A percentile compares a stretch with the other conserved stretches of the same genome.
These are phyloP conservation scores for Aethina tumida DNA, from an alignment of 1,140 invertebrate species.

Conservation along the genomic window DNA sequence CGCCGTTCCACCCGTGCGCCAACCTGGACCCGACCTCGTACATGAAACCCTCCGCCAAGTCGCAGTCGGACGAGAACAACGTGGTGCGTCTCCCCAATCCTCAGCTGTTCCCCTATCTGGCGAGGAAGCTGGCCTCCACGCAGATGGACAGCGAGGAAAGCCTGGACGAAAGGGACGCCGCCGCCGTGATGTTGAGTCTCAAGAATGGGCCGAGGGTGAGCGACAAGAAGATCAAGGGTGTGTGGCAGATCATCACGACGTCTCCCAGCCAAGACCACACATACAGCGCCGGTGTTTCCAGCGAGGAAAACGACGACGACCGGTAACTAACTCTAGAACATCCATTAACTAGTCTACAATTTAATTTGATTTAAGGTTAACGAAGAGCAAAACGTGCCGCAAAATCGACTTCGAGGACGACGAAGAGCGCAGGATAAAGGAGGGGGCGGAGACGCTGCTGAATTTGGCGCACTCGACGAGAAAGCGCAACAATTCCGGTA, in stretches of 20 bases:
- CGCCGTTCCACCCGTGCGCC: constrained; percentile 68
- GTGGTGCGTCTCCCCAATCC: constrained; percentile 50
- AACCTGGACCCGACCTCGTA: constrained; percentile 36
- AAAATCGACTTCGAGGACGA: constrained; percentile 47
- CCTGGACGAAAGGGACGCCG: constrained; percentile 66
- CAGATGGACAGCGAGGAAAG: constrained; percentile 38
- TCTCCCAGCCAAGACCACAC: constrained; percentile 73
- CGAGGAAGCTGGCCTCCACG: constrained; percentile 48
- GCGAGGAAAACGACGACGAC: constrained; percentile 41
- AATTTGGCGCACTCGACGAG: constrained; percentile 52
- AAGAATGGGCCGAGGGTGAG: constrained; percentile 53
- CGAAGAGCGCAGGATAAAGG: constrained; percentile 64
- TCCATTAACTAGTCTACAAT: constrained; percentile 1
- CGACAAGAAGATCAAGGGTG: constrained; percentile 19
- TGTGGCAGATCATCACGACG: constrained; percentile 53
- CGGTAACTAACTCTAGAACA: constrained; percentile 30
- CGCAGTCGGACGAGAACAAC: constrained; percentile 12
- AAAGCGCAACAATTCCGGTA: constrained; percentile 20
- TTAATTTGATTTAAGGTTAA: constrained; percentile 19
- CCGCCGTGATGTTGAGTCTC: constrained; percentile 70
- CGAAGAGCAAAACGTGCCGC: constrained; percentile 19
- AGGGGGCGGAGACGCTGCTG: constrained; percentile 68
- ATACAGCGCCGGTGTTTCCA: constrained; percentile 47
- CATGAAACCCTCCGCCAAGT: constrained; percentile 15
- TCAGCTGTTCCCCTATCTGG: constrained; percentile 68